phyloP scores from a whole-genome alignment of 2,797 vertebrate genomes.

The Peromyscus melanophrys region DNA sequence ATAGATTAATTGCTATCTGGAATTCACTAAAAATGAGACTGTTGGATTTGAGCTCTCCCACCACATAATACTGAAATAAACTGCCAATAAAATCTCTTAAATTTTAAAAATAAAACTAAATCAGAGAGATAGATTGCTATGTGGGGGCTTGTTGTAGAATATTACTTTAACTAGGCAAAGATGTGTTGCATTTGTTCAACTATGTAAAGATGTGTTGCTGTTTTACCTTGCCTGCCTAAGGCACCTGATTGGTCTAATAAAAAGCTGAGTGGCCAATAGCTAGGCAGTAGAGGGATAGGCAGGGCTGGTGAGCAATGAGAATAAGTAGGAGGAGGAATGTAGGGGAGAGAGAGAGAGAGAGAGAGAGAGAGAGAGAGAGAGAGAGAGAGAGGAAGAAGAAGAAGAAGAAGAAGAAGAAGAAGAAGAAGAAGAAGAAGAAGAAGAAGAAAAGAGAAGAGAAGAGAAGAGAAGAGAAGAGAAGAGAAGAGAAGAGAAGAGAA shows the following conservation, averaged over 20 bases:
- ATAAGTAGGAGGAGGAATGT: not conserved
- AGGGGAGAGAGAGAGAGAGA: not conserved
- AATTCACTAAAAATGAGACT: constrained; percentile 77
- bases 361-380: not conserved
- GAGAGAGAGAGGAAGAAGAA: not conserved
- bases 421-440: too few relatives aligned
- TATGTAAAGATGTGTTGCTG: not conserved
- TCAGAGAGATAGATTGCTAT: constrained; percentile 19
- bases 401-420: too few relatives aligned
- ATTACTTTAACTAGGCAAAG: not conserved
- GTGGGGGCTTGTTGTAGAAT: not conserved
- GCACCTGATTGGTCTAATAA: not conserved
- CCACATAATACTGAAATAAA: constrained; percentile 78
- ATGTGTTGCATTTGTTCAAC: not conserved
- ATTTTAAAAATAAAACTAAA: constrained; percentile 77
- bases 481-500: not conserved
- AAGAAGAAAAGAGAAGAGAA: too few relatives aligned
- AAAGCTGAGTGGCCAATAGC: not conserved
- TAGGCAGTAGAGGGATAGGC: not conserved
- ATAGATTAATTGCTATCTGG: constrained; percentile 81
- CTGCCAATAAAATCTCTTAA: constrained; percentile 79
- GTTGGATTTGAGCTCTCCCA: constrained; percentile 79
- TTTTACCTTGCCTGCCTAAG: not conserved
- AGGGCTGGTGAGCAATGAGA: not conserved
- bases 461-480: too few relatives aligned